Conservation (phyloP, 2,888 invertebrate species). For the Abrostola triplasia region DNA sequence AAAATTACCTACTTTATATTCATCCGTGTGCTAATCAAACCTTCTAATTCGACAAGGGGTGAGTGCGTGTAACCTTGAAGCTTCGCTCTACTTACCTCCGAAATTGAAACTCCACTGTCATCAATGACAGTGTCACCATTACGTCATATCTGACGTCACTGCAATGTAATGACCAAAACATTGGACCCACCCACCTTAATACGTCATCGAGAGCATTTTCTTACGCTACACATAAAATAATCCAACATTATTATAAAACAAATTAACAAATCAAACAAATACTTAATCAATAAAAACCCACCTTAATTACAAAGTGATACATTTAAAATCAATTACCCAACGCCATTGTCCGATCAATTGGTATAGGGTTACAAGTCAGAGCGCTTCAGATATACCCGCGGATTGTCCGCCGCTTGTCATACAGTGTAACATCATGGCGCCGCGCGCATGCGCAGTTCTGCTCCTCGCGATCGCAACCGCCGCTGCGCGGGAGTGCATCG, state of each 20-base stretch:
- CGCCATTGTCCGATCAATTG: slow-evolving; percentile 59
- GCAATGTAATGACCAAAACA: slow-evolving; percentile 4
- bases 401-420: slow-evolving; percentile 67
- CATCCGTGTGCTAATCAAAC: no score
- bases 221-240: not conserved
- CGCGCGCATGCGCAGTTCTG: slow-evolving; percentile 80
- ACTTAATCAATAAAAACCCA: slow-evolving; percentile 4
- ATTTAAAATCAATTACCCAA: slow-evolving; percentile 57
- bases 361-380: slow-evolving; percentile 49
- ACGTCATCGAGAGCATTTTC: slow-evolving; percentile 25
- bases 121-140: slow-evolving; percentile 16
- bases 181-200: slow-evolving; percentile 28
- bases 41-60: no score
- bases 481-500: slow-evolving; percentile 80
- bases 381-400: slow-evolving; percentile 64
- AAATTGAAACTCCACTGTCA: slow-evolving; percentile 14
- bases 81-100: no score
- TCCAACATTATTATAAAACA: not conserved
- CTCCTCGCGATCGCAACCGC: slow-evolving; percentile 63
- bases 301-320: slow-evolving; percentile 28
- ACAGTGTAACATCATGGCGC: slow-evolving; percentile 76
- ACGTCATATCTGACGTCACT: slow-evolving; percentile 22
- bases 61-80: no score
- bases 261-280: slow-evolving; percentile 30
- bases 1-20: no score